Percentiles rank a stretch among this genome's conserved stretches.
Evolutionary conservation across 2,113 vertebrate genomes (phyloP).

Genomic region (Megaleporinus macrocephalus): DNA sequence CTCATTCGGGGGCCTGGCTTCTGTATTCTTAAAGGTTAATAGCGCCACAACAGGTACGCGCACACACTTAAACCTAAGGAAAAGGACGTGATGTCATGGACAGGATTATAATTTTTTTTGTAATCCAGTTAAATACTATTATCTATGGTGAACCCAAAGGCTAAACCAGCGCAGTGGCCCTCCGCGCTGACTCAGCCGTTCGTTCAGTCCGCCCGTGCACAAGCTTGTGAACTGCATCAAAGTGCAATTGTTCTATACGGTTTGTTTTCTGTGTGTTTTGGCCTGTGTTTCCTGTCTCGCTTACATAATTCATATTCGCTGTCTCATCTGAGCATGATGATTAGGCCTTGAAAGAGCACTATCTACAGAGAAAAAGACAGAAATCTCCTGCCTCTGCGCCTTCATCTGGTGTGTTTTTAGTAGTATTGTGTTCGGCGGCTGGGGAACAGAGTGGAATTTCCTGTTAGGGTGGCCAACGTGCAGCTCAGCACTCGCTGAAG

Average conservation of each 20-base stretch:
- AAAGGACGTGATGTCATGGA: constrained; percentile 32
- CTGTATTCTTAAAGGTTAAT: constrained; percentile 37
- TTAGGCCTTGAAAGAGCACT: constrained; percentile 56
- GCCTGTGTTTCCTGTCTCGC: constrained; percentile 51
- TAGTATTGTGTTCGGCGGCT: constrained; percentile 65
- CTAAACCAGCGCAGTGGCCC: neutral
- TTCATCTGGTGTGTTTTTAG: constrained; percentile 56
- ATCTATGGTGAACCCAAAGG: constrained; percentile 24
- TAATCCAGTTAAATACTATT: constrained; percentile 41
- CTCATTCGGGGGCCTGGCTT: constrained; percentile 5
- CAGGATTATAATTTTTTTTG: constrained; percentile 27
- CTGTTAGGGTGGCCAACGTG: constrained; percentile 72
- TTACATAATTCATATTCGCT: constrained; percentile 57
- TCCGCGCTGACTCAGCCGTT: constrained; percentile 50
- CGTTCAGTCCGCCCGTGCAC: neutral
- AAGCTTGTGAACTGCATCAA: constrained; percentile 47
- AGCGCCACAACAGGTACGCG: constrained; percentile 25
- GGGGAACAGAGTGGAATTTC: constrained; percentile 74
- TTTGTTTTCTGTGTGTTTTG: constrained; percentile 58
- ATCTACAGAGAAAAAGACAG: constrained; percentile 49
- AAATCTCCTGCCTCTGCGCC: constrained; percentile 41
- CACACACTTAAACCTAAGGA: neutral
- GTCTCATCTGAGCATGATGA: constrained; percentile 64
- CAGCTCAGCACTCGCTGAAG: constrained; percentile 66
- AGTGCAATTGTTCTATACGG: constrained; percentile 57